Conservation (phyloP, 2,113 vertebrate species). For the Setophaga petechia region DNA sequence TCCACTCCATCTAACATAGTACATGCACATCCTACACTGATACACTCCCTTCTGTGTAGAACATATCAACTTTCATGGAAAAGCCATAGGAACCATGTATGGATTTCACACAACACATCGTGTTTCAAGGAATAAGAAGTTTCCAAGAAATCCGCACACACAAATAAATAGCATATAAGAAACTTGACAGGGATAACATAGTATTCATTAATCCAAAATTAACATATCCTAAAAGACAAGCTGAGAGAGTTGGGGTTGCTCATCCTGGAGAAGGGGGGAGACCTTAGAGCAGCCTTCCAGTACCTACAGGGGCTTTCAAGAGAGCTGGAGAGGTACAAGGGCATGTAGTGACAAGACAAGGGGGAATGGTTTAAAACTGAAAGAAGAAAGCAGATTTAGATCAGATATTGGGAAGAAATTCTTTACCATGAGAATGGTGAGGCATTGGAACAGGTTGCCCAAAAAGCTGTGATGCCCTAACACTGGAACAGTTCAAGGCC, state of each 20-base stretch:
- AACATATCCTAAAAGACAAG: background rate
- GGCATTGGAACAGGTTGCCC: background rate
- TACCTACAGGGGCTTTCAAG: background rate
- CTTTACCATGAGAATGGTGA: background rate
- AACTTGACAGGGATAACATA: background rate
- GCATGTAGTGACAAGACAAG: background rate
- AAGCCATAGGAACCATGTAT: rapidly evolving
- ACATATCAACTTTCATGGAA: rapidly evolving
- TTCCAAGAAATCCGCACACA: background rate
- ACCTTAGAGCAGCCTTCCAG: background rate
- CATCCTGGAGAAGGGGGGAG: background rate
- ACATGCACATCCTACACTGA: rapidly evolving
- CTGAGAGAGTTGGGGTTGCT: background rate
- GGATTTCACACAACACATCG: background rate
- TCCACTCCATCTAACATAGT: background rate
- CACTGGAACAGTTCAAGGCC: background rate
- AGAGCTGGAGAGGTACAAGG: background rate
- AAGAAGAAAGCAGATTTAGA: background rate
- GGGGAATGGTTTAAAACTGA: background rate
- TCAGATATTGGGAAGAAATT: background rate
- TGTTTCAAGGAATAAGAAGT: background rate
- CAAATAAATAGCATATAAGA: background rate
- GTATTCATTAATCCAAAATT: background rate
- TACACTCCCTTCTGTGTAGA: background rate
- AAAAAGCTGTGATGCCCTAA: background rate